These are phyloP conservation scores for Phainopepla nitens DNA, from an alignment of 2,113 vertebrate species.

Conservation along the genomic window DNA sequence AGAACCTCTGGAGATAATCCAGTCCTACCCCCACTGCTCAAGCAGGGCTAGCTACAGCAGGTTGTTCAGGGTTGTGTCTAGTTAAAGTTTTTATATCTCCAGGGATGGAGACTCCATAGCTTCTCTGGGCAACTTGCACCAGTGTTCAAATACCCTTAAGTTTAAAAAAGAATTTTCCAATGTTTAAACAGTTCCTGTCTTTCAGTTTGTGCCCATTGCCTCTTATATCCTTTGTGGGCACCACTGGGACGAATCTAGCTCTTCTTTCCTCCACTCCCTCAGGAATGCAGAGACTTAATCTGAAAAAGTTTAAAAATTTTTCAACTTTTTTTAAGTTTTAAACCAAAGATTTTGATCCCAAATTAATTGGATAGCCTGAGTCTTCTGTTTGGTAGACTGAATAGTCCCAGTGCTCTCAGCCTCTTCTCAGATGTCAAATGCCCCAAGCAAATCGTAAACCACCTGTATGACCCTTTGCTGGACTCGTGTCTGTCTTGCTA, in stretches of 20 bases:
- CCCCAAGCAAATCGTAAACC: background rate
- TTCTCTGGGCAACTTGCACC: accelerated
- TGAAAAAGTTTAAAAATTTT: too few relatives aligned
- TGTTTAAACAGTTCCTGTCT: background rate
- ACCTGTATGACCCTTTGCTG: background rate
- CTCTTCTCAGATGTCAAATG: background rate
- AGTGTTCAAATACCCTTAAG: background rate
- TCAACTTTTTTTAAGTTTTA: too few relatives aligned
- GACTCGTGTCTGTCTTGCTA: background rate
- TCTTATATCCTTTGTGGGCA: background rate
- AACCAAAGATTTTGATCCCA: too few relatives aligned
- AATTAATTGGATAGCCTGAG: background rate
- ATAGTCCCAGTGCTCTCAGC: background rate
- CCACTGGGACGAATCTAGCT: background rate
- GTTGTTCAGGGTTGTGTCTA: background rate
- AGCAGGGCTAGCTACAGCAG: background rate
- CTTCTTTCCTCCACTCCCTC: background rate
- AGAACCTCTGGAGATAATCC: background rate
- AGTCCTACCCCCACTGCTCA: background rate
- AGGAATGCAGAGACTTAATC: background rate
- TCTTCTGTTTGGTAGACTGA: background rate
- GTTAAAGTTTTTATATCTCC: background rate
- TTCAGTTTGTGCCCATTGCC: background rate
- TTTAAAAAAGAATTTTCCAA: background rate
- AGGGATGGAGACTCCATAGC: background rate